Base-by-base conservation (phyloP, 2,113 vertebrate genomes). In the Protobothrops flavoviridis region DNA sequence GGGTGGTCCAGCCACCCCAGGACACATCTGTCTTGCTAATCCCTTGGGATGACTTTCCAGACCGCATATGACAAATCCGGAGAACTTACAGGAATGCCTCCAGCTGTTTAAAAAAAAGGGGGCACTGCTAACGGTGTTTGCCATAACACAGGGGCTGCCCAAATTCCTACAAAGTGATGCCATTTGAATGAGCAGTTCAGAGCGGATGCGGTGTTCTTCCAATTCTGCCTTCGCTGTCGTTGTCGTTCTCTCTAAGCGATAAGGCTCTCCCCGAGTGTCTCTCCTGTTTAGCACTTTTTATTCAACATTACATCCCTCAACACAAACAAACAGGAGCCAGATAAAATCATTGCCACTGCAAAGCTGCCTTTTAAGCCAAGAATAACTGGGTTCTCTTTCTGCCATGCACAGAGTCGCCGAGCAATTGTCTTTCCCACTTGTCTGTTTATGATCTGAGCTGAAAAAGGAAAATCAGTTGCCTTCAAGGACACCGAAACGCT, bases 301-400 rank as follows among this genome's bases (percentile, higher is more conserved):
- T 97, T 95, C 93, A 89, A 96, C 94, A 92, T 97, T 94, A 96
- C 95, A 96, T 96, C 96, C 94, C 94, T 94, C 94, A 93, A 90
- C 94, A 93, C 93, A 96, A 97, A 96, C 97, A 96, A 96, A 96
- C 4, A 95, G 95, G 92, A 96, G 96, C 93, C 96, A 96, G 96
- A 97, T 96, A 97, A 96, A 97, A 98, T 97, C 97, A 97, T 97
- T 97, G 96, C 48, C 87, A 93, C 95, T 94, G 96, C 96, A 96
- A 96, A 95, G 96, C 91, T 96, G 95, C 89, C 91, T 97, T 96
- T 97, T 85, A 96, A 98, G 97, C 88, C 94, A 94, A 96, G 96
- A 97, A 97, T 94, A 97, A 96, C 97, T 96, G 93, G 90, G 92
- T 94, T 89, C 94, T 95, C 95, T 69, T 59, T 92, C 95, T 95